Evolutionary conservation across 2,888 invertebrate genomes (phyloP).

Genomic region (Anoplius nigerrimus): DNA sequence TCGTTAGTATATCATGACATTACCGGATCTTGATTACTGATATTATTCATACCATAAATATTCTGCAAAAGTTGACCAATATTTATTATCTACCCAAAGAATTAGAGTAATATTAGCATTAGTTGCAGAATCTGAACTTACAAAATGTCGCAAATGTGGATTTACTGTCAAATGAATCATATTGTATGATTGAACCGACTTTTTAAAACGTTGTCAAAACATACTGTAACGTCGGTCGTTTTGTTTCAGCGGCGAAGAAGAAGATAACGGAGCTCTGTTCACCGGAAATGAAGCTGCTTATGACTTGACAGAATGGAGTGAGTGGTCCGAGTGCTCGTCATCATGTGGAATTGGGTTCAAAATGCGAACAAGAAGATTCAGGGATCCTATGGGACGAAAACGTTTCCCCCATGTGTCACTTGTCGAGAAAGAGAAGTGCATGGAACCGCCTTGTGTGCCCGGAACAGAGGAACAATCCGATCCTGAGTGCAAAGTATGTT

Average conservation of each 20-base stretch:
- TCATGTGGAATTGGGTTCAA: slow-evolving; percentile 88
- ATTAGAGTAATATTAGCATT: too few species aligned
- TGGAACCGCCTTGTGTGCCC: slow-evolving; percentile 82
- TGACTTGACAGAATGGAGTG: slow-evolving; percentile 83
- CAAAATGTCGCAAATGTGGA: too few species aligned
- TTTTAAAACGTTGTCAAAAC: neutral
- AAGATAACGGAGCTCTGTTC: slow-evolving; percentile 65
- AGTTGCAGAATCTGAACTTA: too few species aligned
- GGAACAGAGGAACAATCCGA: slow-evolving; percentile 78
- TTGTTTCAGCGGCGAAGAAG: slow-evolving; percentile 61
- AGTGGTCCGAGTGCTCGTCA: slow-evolving; percentile 91
- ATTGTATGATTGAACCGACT: neutral
- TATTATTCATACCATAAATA: too few species aligned
- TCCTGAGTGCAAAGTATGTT: slow-evolving; percentile 77
- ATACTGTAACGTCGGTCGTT: slow-evolving; percentile 25
- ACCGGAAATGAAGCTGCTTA: slow-evolving; percentile 77
- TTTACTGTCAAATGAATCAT: neutral
- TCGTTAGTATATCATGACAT: too few species aligned
- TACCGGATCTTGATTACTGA: too few species aligned
- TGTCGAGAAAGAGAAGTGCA: slow-evolving; percentile 89
- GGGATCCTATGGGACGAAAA: slow-evolving; percentile 85
- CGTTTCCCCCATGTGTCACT: slow-evolving; percentile 86
- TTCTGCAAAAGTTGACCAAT: too few species aligned
- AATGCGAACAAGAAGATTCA: slow-evolving; percentile 83
- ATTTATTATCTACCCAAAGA: too few species aligned